Percentiles rank a stretch among this genome's conserved stretches.
Evolutionary conservation across 1,140 invertebrate species (phyloP).

Genomic region (Drosophila lini): DNA sequence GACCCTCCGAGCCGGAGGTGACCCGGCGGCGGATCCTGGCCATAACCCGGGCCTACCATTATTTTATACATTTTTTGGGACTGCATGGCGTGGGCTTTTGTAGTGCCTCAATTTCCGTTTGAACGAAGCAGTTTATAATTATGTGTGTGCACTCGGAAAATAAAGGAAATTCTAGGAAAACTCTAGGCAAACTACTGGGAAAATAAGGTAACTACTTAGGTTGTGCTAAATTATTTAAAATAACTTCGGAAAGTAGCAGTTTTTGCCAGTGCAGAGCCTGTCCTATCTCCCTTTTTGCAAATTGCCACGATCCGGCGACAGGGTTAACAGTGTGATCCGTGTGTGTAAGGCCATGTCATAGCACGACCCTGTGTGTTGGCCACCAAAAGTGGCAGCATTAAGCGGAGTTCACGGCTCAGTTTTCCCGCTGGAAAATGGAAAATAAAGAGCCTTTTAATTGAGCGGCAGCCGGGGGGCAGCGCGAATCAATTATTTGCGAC

Average conservation of each 20-base stretch:
- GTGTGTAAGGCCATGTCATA: neutral
- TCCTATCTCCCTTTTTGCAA: constrained; percentile 9
- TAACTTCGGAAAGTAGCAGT: neutral
- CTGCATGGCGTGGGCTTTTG: constrained; percentile 26
- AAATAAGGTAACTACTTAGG: neutral
- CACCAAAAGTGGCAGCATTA: neutral
- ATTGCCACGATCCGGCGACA: constrained; percentile 6
- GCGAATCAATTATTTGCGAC: constrained; percentile 10
- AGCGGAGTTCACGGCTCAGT: constrained; percentile 1
- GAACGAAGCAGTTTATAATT: constrained; percentile 58
- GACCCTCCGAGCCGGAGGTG: neutral
- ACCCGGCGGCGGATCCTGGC: neutral
- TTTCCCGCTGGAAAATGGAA: constrained; percentile 6
- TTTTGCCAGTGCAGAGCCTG: neutral
- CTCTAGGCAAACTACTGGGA: too few relatives aligned
- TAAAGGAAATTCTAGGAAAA: neutral
- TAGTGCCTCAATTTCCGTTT: constrained; percentile 68
- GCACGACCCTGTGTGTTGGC: neutral
- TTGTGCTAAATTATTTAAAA: neutral
- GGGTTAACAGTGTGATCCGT: neutral
- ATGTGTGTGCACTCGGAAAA: constrained; percentile 27
- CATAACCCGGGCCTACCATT: constrained; percentile 11
- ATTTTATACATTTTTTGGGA: constrained; percentile 22
- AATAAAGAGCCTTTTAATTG: constrained; percentile 31
- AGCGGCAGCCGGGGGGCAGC: constrained; percentile 1